Base-by-base conservation (phyloP, 2,113 vertebrate genomes). In the Lontra canadensis region DNA sequence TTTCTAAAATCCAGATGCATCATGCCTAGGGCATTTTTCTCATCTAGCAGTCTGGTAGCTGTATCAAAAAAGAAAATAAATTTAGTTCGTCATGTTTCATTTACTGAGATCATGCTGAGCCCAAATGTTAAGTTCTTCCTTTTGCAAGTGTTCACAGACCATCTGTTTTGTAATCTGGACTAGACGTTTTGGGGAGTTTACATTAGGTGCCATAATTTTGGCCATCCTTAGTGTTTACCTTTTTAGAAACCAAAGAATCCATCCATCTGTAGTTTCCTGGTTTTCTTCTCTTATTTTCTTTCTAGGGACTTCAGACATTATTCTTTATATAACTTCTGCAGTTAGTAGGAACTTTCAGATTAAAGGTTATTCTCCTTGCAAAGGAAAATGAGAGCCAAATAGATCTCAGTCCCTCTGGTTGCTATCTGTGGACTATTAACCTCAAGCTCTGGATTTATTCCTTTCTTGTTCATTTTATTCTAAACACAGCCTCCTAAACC, bases 71-170 rank as follows among this genome's bases (percentile, higher is more conserved):
- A 59, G 18, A 14, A 87, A 95, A 94, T 94, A 95, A 88, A 95
- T 97, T 97, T 87, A 85, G 76, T 94, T 94, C 95, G 84, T 78
- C 81, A 85, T 95, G 25, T 97, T 97, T 95, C 90, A 94, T 96
- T 97, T 91, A 88, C 52, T 20, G 88, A 78, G 29, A 79, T 96
- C 96, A 96, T 49, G 76, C 88, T 94, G 90, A 93, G 89, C 39
- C 80, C 85, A 94, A 93, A 94, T 88, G 85, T 85, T 92, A 63
- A 21, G 9, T 84, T 34, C 34, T 88, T 94, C 81, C 44, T 74
- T 97, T 73, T 88, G 80, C 73, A 71, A 82, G 23, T 88, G 34
- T 76, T 96, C 69, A 82, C 57, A 82, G 44, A 73, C 93, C 97
- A 96, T 93, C 95, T 97, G 88, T 85, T 97, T 91, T 88, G 57